phyloP scores from a whole-genome alignment of 2,113 vertebrate species.

The Dicrurus megarhynchus region DNA sequence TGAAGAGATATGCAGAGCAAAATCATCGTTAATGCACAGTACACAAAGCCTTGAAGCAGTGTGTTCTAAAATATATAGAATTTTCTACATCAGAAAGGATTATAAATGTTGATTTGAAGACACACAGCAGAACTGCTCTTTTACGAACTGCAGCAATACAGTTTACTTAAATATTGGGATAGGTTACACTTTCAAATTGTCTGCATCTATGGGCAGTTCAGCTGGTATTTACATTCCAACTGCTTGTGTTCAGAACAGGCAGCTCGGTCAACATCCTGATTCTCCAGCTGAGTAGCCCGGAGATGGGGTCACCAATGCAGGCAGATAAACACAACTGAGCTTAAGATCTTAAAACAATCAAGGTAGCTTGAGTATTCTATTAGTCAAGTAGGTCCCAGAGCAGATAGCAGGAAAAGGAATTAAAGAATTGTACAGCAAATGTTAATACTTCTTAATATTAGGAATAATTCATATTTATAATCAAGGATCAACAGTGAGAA shows the following conservation, averaged over 20 bases:
- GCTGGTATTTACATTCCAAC: neutral
- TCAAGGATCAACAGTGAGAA: neutral
- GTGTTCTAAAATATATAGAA: too few relatives aligned
- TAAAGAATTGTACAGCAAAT: accelerated
- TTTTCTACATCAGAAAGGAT: neutral
- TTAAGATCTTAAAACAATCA: neutral
- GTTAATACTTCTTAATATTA: neutral
- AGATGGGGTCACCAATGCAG: neutral
- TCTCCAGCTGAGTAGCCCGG: neutral
- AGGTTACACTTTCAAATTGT: neutral
- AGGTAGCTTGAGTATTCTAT: neutral
- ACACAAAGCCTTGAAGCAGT: neutral
- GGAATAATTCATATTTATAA: neutral
- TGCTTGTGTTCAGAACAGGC: neutral
- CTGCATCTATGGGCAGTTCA: neutral
- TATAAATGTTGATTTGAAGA: neutral
- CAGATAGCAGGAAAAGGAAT: neutral
- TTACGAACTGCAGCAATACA: neutral
- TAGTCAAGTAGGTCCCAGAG: neutral
- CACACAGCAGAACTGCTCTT: neutral
- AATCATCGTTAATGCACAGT: neutral
- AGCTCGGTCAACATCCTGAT: neutral
- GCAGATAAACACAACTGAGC: neutral
- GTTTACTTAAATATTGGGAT: neutral
- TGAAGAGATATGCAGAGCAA: neutral